A percentile compares a stretch with the other conserved stretches of the same genome.
These are phyloP conservation scores for Pherbina coryleti DNA, from an alignment of 2,888 invertebrate species.

Conservation along the genomic window DNA sequence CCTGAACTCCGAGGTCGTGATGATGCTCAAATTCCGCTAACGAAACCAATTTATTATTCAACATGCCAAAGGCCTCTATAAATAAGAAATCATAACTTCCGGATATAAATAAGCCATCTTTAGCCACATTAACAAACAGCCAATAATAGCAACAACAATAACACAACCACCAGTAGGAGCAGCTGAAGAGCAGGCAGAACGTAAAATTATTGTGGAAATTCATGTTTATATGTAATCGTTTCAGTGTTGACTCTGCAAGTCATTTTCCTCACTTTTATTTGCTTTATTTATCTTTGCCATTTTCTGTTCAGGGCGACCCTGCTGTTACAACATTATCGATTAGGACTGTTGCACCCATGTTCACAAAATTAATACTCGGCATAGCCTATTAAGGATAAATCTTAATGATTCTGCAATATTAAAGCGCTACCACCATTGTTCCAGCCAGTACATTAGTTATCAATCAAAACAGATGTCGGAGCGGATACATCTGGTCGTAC, in stretches of 20 bases:
- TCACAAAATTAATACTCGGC: too few species aligned
- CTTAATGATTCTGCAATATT: background rate
- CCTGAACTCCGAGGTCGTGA: too few species aligned
- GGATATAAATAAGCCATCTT: slow-evolving; percentile 12
- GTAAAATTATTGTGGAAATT: background rate
- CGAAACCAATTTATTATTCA: slow-evolving; percentile 8
- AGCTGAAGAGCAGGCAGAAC: background rate
- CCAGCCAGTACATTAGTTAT: slow-evolving; percentile 20
- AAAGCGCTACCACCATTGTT: background rate
- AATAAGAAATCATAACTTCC: slow-evolving; percentile 24
- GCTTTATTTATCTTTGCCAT: background rate
- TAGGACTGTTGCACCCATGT: background rate
- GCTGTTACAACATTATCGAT: background rate
- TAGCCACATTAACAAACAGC: background rate
- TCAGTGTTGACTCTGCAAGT: background rate
- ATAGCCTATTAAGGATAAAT: background rate
- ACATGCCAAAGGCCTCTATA: background rate
- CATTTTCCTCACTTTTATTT: background rate
- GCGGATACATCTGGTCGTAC: too few species aligned
- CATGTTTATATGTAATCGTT: background rate
- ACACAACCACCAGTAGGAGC: background rate
- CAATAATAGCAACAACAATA: background rate
- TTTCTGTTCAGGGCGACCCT: background rate
- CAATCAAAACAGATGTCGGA: slow-evolving; percentile 13
- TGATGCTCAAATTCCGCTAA: background rate